Evolutionary conservation across 2,888 invertebrate genomes (phyloP).

Genomic region (Rugalucina vietnamica): DNA sequence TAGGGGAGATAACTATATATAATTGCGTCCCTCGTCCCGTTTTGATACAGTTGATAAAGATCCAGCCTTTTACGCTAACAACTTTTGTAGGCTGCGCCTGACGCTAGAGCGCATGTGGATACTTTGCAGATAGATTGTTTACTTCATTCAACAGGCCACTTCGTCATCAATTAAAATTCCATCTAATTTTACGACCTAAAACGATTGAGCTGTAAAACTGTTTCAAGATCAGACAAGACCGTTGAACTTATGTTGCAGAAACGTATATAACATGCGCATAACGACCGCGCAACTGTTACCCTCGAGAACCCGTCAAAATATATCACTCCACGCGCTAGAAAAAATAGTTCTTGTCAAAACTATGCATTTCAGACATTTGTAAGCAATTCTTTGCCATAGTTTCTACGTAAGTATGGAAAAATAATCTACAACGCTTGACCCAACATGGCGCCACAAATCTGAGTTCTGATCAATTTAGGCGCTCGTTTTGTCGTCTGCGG

Average conservation of each 20-base stretch:
- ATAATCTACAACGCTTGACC: slow-evolving; percentile 54
- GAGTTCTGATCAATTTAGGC: slow-evolving; percentile 57
- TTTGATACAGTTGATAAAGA: no score
- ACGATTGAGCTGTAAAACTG: not conserved
- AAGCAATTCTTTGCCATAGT: slow-evolving; percentile 2
- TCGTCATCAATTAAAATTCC: no score
- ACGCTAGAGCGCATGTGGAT: no score
- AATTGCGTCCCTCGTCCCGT: no score
- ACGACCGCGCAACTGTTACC: slow-evolving; percentile 58
- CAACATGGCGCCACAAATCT: slow-evolving; percentile 56
- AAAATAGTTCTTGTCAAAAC: slow-evolving; percentile 61
- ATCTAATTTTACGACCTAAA: no score
- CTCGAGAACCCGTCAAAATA: slow-evolving; percentile 57
- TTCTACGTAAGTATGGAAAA: not conserved
- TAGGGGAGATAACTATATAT: no score
- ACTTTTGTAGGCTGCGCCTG: no score
- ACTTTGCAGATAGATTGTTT: no score
- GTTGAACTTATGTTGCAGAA: not conserved
- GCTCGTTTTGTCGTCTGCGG: slow-evolving; percentile 46
- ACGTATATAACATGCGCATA: not conserved
- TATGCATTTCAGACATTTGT: not conserved
- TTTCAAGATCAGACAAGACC: not conserved
- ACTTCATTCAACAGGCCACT: no score
- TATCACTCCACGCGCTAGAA: slow-evolving; percentile 59
- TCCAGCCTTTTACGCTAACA: no score